These are phyloP conservation scores for Cuniculus paca DNA, from an alignment of 2,797 vertebrate genomes.

Conservation along the genomic window DNA sequence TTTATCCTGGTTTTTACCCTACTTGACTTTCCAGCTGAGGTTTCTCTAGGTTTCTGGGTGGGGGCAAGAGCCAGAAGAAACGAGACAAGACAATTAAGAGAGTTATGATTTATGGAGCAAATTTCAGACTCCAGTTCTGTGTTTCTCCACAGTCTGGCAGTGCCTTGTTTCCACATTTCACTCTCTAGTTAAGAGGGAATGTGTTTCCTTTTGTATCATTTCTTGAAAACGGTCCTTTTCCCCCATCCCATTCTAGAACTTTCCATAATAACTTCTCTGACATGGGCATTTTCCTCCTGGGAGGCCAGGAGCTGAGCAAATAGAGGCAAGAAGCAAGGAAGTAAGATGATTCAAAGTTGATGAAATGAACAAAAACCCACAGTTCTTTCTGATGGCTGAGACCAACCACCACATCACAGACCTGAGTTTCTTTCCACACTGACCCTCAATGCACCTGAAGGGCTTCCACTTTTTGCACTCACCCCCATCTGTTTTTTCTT, in stretches of 20 bases:
- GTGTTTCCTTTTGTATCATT: background rate
- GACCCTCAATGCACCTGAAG: background rate
- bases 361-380: background rate
- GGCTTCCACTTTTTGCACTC: background rate
- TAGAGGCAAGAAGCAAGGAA: background rate
- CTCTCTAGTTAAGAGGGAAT: background rate
- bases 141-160: background rate
- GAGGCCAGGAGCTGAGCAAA: background rate
- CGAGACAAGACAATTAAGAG: background rate
- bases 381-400: background rate
- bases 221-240: background rate
- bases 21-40: background rate
- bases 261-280: background rate
- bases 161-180: background rate
- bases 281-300: background rate
- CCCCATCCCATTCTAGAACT: background rate
- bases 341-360: background rate
- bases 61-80: background rate
- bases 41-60: conserved; percentile 31
- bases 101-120: background rate
- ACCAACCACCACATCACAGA: fast-evolving
- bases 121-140: background rate
- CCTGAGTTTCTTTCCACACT: background rate
- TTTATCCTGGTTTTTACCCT: background rate
- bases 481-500: background rate